Percentiles rank a stretch among this genome's conserved stretches.
Evolutionary conservation across 1,140 invertebrate species (phyloP).

Genomic region (Eriocheir sinensis): DNA sequence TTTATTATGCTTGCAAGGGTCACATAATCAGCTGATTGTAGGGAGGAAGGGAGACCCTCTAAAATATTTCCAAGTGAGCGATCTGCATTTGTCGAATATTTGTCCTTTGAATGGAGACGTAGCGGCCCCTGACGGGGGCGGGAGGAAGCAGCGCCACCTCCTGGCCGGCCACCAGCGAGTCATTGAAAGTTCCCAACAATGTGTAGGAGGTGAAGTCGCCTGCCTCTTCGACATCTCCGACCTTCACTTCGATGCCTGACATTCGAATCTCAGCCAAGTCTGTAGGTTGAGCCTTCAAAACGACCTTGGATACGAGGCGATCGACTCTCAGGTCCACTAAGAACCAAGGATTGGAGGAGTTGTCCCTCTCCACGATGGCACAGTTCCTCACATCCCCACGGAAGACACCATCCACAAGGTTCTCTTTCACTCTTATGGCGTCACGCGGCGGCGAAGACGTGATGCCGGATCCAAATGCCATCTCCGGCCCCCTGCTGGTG

Average conservation of each 20-base stretch:
- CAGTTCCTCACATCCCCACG: too few species aligned
- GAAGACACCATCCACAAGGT: neutral
- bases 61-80: neutral
- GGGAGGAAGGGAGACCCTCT: neutral
- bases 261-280: neutral
- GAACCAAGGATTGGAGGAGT: neutral
- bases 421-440: neutral
- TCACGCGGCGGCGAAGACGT: neutral
- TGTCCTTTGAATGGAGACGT: constrained; percentile 1
- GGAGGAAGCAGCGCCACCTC: neutral
- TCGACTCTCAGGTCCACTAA: neutral
- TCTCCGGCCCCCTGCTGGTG: neutral
- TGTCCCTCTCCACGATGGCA: too few species aligned
- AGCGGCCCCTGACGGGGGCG: neutral
- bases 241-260: neutral
- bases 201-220: neutral
- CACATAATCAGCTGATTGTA: too few species aligned
- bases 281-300: neutral
- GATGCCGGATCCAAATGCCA: neutral
- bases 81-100: neutral
- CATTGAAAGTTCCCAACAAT: neutral
- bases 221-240: neutral
- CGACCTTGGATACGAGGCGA: neutral
- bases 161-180: neutral
- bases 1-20: too few species aligned